phyloP scores from a whole-genome alignment of 2,113 vertebrate species.

The Syrmaticus mikado region DNA sequence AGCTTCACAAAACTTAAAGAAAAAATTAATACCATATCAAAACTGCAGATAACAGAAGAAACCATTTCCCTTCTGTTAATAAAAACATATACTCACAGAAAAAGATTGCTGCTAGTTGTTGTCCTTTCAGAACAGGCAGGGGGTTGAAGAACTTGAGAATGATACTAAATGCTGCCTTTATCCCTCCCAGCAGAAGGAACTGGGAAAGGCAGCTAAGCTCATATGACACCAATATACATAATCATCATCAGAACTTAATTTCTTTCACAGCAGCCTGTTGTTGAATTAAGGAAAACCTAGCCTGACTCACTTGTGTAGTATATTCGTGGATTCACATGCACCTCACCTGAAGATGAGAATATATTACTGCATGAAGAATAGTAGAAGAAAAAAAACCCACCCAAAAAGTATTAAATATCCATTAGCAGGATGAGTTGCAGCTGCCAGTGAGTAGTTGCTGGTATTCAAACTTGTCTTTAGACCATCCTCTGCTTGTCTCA shows the following conservation, averaged over 20 bases:
- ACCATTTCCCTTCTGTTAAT: background rate
- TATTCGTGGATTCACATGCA: background rate
- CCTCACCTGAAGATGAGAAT: background rate
- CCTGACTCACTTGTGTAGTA: background rate
- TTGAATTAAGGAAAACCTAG: background rate
- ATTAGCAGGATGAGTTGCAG: background rate
- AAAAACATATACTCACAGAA: background rate
- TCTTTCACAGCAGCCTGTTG: background rate
- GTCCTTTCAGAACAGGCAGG: background rate
- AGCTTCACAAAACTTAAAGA: background rate
- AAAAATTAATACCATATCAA: background rate
- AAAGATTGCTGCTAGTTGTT: background rate
- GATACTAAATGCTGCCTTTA: background rate
- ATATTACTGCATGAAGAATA: background rate
- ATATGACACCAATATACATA: fast-evolving
- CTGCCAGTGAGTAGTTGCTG: background rate
- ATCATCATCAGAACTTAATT: background rate
- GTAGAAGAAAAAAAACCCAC: fast-evolving
- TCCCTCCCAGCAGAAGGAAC: background rate
- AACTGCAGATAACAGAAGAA: background rate
- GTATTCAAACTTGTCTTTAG: background rate
- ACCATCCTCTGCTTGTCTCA: background rate
- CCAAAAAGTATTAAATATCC: background rate
- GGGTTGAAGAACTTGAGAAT: background rate
- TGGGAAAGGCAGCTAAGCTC: background rate